phyloP scores from a whole-genome alignment of 92 coral and sea anemone genomes.

The Epizoanthus ramosus region DNA sequence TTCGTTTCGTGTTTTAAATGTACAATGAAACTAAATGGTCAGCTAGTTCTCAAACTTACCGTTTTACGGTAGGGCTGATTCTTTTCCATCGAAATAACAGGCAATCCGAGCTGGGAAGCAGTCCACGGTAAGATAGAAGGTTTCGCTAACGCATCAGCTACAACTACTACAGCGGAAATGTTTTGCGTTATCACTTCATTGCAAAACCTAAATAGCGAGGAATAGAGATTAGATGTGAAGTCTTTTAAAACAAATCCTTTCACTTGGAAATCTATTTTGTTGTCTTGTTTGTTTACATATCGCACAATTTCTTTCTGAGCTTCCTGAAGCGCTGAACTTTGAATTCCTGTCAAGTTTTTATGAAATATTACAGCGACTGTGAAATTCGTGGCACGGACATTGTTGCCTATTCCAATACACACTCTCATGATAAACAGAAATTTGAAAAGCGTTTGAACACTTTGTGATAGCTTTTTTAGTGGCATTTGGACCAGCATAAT shows the following conservation, averaged over 20 bases:
- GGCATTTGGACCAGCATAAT: too few relatives aligned
- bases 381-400: too few relatives aligned
- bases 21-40: neutral
- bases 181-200: conserved; percentile 28
- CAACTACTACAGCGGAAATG: conserved; percentile 27
- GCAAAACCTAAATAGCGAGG: conserved; percentile 46
- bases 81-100: conserved; percentile 26
- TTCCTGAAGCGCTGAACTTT: too few relatives aligned
- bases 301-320: too few relatives aligned
- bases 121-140: conserved; percentile 47
- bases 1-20: neutral
- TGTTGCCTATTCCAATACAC: too few relatives aligned
- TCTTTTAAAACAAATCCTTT: conserved; percentile 16
- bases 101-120: conserved; percentile 40
- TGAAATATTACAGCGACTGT: too few relatives aligned
- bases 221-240: conserved; percentile 17
- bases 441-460: too few relatives aligned
- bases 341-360: too few relatives aligned
- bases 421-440: too few relatives aligned
- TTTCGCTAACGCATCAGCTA: neutral
- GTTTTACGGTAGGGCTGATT: neutral
- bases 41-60: neutral
- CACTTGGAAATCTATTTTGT: neutral
- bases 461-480: too few relatives aligned
- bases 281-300: too few relatives aligned